Percentiles rank a stretch among this genome's conserved stretches.
Conservation (phyloP, 2,113 vertebrate species). For the Pangasianodon gigas region DNA sequence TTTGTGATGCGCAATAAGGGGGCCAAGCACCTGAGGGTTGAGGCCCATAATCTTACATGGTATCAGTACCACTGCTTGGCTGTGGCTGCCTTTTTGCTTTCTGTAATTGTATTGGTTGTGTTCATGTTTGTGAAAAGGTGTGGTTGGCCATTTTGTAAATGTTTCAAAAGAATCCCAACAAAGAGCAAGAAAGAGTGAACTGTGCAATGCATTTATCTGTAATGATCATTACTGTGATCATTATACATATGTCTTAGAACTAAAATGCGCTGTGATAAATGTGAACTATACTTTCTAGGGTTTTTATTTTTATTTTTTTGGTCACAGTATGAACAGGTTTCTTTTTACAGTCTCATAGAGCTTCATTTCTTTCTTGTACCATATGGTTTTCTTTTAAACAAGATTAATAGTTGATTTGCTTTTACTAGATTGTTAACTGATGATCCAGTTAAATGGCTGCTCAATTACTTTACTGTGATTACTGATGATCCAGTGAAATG, state of each 20-base stretch:
- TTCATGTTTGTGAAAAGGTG: conserved; percentile 71
- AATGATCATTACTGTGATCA: background rate
- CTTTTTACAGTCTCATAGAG: too few species aligned
- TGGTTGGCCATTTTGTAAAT: conserved; percentile 64
- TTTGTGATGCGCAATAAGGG: conserved; percentile 84
- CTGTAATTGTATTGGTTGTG: conserved; percentile 49
- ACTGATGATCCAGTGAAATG: too few species aligned
- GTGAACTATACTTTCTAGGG: background rate
- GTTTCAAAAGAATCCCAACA: conserved; percentile 37
- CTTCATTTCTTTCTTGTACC: too few species aligned
- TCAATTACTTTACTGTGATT: too few species aligned
- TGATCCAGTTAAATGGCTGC: too few species aligned
- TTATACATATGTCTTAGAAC: background rate
- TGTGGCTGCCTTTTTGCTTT: conserved; percentile 75
- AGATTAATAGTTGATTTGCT: too few species aligned
- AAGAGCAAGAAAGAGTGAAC: background rate
- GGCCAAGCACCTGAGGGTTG: conserved; percentile 79
- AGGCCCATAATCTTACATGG: conserved; percentile 78
- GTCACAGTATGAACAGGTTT: background rate
- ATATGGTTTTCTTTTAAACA: too few species aligned
- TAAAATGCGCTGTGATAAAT: background rate
- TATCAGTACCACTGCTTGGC: conserved; percentile 81
- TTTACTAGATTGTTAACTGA: too few species aligned
- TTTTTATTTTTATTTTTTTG: too few species aligned
- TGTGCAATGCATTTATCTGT: too few species aligned